Base-by-base conservation (phyloP, 1,140 invertebrate species). In the Drosophila nasuta region DNA sequence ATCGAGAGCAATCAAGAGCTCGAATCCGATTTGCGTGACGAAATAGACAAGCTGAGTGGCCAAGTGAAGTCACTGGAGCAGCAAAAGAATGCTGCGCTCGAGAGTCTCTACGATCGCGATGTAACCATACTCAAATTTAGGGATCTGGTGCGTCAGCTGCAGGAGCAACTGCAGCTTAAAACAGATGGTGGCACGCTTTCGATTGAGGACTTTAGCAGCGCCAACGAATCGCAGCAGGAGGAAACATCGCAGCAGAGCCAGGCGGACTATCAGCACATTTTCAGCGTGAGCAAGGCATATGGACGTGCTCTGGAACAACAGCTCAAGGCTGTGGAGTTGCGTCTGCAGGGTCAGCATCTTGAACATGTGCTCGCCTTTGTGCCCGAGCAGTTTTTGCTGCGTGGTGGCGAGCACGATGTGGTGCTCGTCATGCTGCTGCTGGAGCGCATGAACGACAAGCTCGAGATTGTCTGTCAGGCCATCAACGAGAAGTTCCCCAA, bases 401-500 rank as follows among this genome's bases (percentile, higher is more conserved):
- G 97, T 33, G 98, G 98, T 73, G 97, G 97, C 71, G 98, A 99
- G 93, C 96, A 99, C 92, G 98, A 99, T 93, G 98, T 98, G 7
- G 95, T 99, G 13, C 93, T 97, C 64, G 95, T 97, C 3, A 94
- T 98, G 15, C 93, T 99, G 1, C 93, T 99, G n/a, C 94, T 99
- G 62, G 97, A 98, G 3, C 94, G 98, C 38, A 94, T 99, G 81
- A 95, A 97, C 43, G 96, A 96, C 57, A 99, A 99, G 93, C 95
- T 96, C 3, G 97, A 98, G 56, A 96, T 99, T 59, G 94, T 99
- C 5, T 94, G 98, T 0, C 95, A 95, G 60, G 98, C 99, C 92
- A 95, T 98, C 0, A 94, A 96, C 67, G 98, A 99, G 62, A 94
- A 94, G 75, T 95, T 95, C 92, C 94, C 95, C 20, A 90, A 93